Evolutionary conservation across 2,113 vertebrate species (phyloP).

Genomic region (Gnathonemus echidnorhynchus): DNA sequence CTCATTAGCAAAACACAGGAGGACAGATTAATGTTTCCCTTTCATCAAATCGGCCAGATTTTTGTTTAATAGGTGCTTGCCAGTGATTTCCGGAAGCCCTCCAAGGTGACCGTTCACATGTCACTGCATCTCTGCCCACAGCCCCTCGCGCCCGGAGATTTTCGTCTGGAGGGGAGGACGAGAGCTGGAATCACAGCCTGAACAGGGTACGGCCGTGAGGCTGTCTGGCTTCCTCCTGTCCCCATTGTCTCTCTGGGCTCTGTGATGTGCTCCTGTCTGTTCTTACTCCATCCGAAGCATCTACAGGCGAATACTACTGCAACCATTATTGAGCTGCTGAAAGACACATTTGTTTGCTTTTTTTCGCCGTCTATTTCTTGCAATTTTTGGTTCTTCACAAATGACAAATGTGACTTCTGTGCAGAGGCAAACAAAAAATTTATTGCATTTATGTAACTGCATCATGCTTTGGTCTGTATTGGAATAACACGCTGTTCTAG

Average conservation of each 20-base stretch:
- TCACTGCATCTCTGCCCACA: conserved; percentile 31
- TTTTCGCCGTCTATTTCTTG: not conserved
- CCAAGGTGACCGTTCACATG: conserved; percentile 11
- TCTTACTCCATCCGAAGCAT: not conserved
- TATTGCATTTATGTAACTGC: not conserved
- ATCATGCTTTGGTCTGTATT: not conserved
- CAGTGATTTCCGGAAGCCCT: conserved; percentile 20
- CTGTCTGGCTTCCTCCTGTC: not conserved
- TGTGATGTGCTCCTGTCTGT: not conserved
- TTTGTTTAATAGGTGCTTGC: not conserved
- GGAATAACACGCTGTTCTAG: not conserved
- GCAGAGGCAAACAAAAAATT: not conserved
- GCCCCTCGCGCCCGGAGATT: conserved; percentile 70
- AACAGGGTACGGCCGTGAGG: conserved; percentile 59
- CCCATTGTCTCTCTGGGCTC: not conserved
- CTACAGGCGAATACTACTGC: not conserved
- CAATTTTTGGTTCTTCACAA: not conserved
- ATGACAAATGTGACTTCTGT: not conserved
- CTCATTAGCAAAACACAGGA: not conserved
- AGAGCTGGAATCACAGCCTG: conserved; percentile 70
- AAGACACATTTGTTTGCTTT: not conserved
- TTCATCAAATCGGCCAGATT: not conserved
- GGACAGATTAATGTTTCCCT: not conserved
- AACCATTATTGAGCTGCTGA: not conserved
- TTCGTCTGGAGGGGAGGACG: conserved; percentile 73